Conservation (phyloP, 2,888 invertebrate species). For the Aromia moschata region DNA sequence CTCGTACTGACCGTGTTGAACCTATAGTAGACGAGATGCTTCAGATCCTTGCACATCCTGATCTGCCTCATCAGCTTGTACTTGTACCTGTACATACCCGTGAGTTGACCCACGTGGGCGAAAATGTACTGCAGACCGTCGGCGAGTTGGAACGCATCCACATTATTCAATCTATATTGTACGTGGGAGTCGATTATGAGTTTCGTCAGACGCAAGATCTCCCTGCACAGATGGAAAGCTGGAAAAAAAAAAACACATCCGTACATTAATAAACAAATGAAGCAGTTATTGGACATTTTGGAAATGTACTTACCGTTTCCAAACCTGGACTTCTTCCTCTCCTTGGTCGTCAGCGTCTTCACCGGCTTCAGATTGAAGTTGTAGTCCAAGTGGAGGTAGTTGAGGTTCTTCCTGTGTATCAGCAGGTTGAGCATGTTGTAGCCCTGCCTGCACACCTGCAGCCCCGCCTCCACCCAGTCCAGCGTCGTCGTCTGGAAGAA, state of each 20-base stretch:
- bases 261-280: neutral
- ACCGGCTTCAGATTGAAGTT: conserved; percentile 99
- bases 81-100: conserved; percentile 99
- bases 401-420: conserved; percentile 98
- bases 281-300: no score
- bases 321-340: conserved; percentile 97
- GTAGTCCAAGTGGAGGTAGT: conserved; percentile 99
- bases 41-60: conserved; percentile 99
- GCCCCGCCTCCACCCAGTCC: conserved; percentile 99
- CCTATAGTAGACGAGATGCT: conserved; percentile 98
- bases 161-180: conserved; percentile 98
- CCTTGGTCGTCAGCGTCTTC: conserved; percentile 98
- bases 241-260: conserved; percentile 43
- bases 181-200: conserved; percentile 99
- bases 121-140: conserved; percentile 99
- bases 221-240: conserved; percentile 99
- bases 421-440: conserved; percentile 99
- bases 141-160: conserved; percentile 98
- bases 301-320: conserved; percentile 79
- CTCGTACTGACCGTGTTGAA: conserved; percentile 95
- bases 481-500: conserved; percentile 99
- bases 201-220: conserved; percentile 98
- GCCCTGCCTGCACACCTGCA: conserved; percentile 98
- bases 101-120: conserved; percentile 98
- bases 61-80: conserved; percentile 99